Conservation (phyloP, 2,113 vertebrate species). For the Pedetes capensis region DNA sequence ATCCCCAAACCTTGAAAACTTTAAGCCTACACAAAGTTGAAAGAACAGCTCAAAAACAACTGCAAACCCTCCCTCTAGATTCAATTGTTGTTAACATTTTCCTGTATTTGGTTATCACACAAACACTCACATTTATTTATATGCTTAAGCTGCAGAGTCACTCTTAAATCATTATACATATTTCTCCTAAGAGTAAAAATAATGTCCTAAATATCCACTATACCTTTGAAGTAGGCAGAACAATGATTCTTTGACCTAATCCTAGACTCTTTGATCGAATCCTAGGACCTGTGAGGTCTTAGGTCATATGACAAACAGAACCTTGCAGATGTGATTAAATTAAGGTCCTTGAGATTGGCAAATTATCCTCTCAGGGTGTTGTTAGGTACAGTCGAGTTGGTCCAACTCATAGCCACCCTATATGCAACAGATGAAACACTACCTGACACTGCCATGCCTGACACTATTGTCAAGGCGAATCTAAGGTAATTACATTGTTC, state of each 20-base stretch:
- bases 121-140: background rate
- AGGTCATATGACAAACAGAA: background rate
- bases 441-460: too few relatives aligned
- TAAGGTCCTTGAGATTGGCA: background rate
- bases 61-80: background rate
- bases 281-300: background rate
- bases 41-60: background rate
- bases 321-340: background rate
- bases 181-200: constrained; percentile 4
- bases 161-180: background rate
- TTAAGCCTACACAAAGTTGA: background rate
- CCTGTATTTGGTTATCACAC: background rate
- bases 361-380: too few relatives aligned
- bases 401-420: too few relatives aligned
- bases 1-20: background rate
- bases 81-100: background rate
- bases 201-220: background rate
- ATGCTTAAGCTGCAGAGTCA: background rate
- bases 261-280: background rate
- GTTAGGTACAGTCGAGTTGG: too few relatives aligned
- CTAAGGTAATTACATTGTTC: background rate
- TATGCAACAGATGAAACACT: too few relatives aligned
- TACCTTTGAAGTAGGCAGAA: background rate
- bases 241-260: background rate
- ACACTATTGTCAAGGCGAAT: background rate